Evolutionary conservation across 2,888 invertebrate genomes (phyloP).

Genomic region (Xanthia togata): DNA sequence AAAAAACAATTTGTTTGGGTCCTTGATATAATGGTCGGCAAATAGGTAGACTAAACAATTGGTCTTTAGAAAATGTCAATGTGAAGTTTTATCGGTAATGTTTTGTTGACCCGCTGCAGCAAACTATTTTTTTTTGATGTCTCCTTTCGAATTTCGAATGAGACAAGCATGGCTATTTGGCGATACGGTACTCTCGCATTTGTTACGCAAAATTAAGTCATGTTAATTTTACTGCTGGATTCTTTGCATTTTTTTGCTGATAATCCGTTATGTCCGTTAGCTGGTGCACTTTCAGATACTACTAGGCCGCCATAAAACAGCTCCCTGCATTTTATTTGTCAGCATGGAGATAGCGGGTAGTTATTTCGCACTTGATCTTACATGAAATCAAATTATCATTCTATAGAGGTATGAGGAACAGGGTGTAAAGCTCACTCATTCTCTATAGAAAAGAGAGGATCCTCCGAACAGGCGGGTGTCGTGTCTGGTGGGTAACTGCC

Average conservation of each 20-base stretch:
- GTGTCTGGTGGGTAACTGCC: too few relatives aligned
- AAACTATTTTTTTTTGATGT: not conserved
- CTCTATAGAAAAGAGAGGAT: too few relatives aligned
- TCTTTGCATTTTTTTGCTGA: not conserved
- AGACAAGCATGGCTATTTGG: slow-evolving; percentile 12
- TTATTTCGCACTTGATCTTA: not conserved
- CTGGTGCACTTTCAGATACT: not conserved
- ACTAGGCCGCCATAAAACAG: not conserved
- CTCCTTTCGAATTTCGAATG: slow-evolving; percentile 21
- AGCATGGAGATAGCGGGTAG: too few relatives aligned
- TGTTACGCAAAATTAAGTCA: slow-evolving; percentile 38
- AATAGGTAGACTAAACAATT: slow-evolving; percentile 29
- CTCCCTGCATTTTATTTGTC: not conserved
- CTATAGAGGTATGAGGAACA: too few relatives aligned
- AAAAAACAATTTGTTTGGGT: slow-evolving; percentile 59
- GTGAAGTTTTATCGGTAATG: slow-evolving; percentile 24
- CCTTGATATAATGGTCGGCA: slow-evolving; percentile 45
- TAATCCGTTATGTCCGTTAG: not conserved
- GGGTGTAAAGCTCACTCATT: too few relatives aligned
- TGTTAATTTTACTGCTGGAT: slow-evolving; percentile 16
- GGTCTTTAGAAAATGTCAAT: slow-evolving; percentile 53
- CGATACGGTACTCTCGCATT: slow-evolving; percentile 31
- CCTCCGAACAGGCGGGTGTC: too few relatives aligned
- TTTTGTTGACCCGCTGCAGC: slow-evolving; percentile 12
- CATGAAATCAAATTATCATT: not conserved